Conservation (phyloP, 2,888 invertebrate genomes). For the Chirona hameri region DNA sequence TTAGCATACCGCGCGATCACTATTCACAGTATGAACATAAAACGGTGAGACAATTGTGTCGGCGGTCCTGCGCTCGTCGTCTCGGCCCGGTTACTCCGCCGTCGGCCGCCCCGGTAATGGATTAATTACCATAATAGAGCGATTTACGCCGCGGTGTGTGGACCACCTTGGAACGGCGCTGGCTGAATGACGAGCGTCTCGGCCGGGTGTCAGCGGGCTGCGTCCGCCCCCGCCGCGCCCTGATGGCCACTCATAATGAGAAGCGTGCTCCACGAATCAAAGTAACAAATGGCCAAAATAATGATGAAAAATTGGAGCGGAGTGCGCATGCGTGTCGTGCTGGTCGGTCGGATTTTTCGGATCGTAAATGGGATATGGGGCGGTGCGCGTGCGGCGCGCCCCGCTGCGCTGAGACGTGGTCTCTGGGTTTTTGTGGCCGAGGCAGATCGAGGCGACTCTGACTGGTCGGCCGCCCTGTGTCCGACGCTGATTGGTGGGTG, state of each 20-base stretch:
- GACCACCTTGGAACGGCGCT: background rate
- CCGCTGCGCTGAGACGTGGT: background rate
- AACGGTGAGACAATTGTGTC: constrained; percentile 10
- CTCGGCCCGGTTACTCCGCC: background rate
- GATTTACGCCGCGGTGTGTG: background rate
- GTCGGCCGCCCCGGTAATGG: constrained; percentile 13
- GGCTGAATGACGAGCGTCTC: background rate
- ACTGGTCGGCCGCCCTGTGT: background rate
- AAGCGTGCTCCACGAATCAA: constrained; percentile 13
- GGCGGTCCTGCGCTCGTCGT: background rate
- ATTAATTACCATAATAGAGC: constrained; percentile 31
- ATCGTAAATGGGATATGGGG: background rate
- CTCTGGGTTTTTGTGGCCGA: background rate
- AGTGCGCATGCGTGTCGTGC: background rate
- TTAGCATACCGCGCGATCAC: constrained; percentile 1
- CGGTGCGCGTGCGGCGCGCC: background rate
- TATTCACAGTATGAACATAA: constrained; percentile 27
- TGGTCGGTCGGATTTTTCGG: background rate
- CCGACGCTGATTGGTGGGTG: background rate
- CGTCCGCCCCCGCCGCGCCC: background rate
- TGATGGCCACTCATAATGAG: constrained; percentile 3
- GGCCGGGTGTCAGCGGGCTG: background rate
- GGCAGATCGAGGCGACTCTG: background rate
- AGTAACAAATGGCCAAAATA: constrained; percentile 23
- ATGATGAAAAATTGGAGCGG: constrained; percentile 25